Conservation (phyloP, 2,888 invertebrate species). For the Schizaphis graminum region DNA sequence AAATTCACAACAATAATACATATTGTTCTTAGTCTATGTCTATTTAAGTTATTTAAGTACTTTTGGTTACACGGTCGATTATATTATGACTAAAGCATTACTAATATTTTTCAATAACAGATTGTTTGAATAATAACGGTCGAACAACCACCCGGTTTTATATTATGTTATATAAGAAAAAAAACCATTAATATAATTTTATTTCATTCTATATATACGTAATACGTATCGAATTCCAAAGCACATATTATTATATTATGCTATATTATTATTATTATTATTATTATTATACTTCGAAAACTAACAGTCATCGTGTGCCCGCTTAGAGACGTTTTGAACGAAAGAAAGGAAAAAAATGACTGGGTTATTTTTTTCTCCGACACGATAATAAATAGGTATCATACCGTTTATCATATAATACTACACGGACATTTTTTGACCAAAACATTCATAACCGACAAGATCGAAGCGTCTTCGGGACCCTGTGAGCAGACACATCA, state of each 20-base stretch:
- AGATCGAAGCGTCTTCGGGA: neutral
- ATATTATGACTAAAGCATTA: neutral
- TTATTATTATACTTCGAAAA: conserved; percentile 16
- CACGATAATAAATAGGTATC: neutral
- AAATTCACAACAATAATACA: neutral
- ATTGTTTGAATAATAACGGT: conserved; percentile 7
- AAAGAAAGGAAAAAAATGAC: neutral
- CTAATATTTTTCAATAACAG: conserved; percentile 29
- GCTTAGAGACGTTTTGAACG: neutral
- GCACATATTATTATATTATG: neutral
- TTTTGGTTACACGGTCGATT: neutral
- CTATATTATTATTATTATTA: neutral
- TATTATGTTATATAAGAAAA: neutral
- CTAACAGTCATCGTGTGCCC: conserved; percentile 32
- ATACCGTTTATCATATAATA: neutral
- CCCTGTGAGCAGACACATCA: neutral
- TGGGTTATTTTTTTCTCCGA: neutral
- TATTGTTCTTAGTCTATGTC: no score
- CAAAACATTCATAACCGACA: conserved; percentile 4
- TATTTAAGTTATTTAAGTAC: no score
- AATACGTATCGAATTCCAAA: conserved; percentile 30
- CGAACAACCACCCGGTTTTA: neutral
- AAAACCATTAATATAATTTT: conserved; percentile 40
- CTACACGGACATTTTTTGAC: neutral
- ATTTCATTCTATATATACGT: neutral